Conservation (phyloP, 2,113 vertebrate species). For the Callionymus lyra region DNA sequence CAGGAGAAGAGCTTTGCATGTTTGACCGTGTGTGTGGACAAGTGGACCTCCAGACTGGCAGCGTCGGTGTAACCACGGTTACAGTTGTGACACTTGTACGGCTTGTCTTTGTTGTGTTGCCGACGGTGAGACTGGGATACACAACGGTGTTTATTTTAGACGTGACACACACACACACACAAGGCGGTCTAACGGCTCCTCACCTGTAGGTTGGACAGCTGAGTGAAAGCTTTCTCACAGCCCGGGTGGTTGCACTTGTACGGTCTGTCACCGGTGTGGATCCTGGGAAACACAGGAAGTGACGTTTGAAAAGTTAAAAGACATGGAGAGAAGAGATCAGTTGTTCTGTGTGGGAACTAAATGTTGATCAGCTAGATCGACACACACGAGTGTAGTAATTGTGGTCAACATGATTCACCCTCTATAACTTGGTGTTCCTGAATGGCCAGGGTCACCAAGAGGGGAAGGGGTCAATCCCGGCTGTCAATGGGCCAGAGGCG, state of each 20-base stretch:
- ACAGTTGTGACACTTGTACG: conserved; percentile 98
- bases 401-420: no score
- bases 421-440: no score
- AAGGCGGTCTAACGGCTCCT: background rate
- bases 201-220: conserved; percentile 95
- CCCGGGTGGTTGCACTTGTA: conserved; percentile 95
- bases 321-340: background rate
- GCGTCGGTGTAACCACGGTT: conserved; percentile 93
- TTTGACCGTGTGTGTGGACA: conserved; percentile 94
- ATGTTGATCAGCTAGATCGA: no score
- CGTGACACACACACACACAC: no score
- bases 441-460: no score
- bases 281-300: conserved; percentile 61
- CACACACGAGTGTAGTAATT: no score
- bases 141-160: no score
- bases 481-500: no score
- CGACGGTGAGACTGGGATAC: conserved; percentile 94
- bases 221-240: conserved; percentile 95
- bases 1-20: conserved; percentile 96
- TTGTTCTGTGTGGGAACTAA: background rate
- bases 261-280: conserved; percentile 93
- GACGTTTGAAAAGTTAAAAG: background rate
- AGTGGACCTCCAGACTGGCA: conserved; percentile 90
- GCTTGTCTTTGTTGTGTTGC: conserved; percentile 99
- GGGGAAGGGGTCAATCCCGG: no score